Base-by-base conservation (phyloP, 2,797 vertebrate genomes). In the Falco peregrinus region DNA sequence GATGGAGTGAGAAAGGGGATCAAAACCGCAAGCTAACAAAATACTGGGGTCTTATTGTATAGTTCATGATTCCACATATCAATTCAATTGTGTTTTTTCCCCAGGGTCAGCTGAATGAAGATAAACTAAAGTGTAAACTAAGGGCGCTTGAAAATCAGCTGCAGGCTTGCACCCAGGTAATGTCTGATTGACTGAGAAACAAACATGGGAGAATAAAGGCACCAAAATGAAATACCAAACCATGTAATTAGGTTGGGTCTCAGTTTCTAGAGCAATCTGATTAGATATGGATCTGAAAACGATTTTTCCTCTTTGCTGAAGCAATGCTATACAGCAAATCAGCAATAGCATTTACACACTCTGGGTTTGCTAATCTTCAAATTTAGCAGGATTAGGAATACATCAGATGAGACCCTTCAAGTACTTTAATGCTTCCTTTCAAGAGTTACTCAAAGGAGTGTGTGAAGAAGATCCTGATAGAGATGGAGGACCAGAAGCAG, bases 401-500 rank as follows among this genome's bases (percentile, higher is more conserved):
- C 26, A n/a, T 22, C 84, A 57, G 41, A 28, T 29, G 43, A 94
- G 19, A 53, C 21, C 50, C 24, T 57, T 61, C 48, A 51, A 84
- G 51, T 41, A 50, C 18, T 65, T 82, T 45, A 54, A 87, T 81
- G 67, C 64, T 75, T 65, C n/a, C 69, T 89, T 79, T 97, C n/a
- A 91, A 98, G 98, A 98, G 94, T 82, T 97, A 98, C 92, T 98
- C 99, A 26, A 98, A 98, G 69, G 98, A 99, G 98, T 98, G 98
- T 70, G 81, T 99, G 97, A 99, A 98, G 97, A 99, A 98, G 85
- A 97, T 98, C 75, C 87, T 99, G 70, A 57, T 99, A 59, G 98
- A 99, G 92, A 99, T 99, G 99, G 99, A 99, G 97, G 98, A 98
- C 94, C 98, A 99, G 97, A 99, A 98, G 87, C 96, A 98, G 93